These are phyloP conservation scores for Vulpes lagopus DNA, from an alignment of 2,113 vertebrate genomes.

Conservation along the genomic window DNA sequence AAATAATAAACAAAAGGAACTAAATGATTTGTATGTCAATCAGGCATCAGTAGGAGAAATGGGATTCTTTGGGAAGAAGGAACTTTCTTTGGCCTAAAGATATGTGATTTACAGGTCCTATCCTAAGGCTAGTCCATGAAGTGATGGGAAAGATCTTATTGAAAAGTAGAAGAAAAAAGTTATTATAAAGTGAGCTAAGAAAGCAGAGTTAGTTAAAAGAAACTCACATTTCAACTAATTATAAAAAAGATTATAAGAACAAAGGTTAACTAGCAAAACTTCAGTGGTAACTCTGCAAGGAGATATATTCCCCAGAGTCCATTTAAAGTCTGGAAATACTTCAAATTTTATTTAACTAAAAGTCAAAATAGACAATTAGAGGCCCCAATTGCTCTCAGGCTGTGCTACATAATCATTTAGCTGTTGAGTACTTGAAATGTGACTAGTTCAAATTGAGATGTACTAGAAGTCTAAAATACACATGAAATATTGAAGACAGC, in stretches of 20 bases:
- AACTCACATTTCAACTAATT: conserved; percentile 52
- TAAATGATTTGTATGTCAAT: neutral
- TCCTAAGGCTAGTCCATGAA: neutral
- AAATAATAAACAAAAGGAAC: neutral
- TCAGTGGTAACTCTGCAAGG: neutral
- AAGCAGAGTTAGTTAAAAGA: neutral
- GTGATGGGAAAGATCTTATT: neutral
- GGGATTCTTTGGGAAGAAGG: neutral
- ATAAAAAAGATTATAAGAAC: conserved; percentile 7
- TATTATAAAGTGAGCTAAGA: neutral
- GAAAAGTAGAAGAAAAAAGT: neutral
- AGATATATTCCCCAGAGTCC: neutral
- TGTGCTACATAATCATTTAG: neutral
- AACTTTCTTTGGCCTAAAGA: neutral
- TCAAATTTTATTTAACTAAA: conserved; percentile 51
- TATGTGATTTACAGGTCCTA: neutral
- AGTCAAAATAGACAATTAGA: conserved; percentile 32
- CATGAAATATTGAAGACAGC: neutral
- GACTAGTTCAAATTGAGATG: neutral
- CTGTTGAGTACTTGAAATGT: neutral
- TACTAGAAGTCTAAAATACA: neutral
- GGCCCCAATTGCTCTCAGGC: neutral
- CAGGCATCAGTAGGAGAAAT: neutral
- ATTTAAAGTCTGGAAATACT: conserved; percentile 48
- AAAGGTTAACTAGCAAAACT: conserved; percentile 4